phyloP scores from a whole-genome alignment of 2,888 invertebrate species.

The Melinaea menophilus region DNA sequence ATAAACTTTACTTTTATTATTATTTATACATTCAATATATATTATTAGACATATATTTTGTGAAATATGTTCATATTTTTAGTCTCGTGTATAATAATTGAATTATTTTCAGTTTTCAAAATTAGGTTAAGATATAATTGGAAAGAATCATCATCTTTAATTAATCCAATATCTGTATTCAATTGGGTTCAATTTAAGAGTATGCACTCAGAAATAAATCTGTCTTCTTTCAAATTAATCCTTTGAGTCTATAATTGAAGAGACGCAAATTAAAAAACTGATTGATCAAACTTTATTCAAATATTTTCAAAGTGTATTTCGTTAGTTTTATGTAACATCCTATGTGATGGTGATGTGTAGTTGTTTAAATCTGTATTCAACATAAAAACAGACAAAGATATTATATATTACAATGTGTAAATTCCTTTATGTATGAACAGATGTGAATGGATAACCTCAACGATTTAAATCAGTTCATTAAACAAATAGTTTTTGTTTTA shows the following conservation, averaged over 20 bases:
- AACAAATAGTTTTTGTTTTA: background rate
- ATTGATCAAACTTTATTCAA: background rate
- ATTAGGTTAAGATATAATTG: conserved; percentile 1
- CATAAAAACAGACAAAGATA: conserved; percentile 10
- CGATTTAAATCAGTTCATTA: background rate
- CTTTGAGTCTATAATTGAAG: background rate
- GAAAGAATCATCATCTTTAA: conserved; percentile 26
- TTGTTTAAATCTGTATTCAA: no score
- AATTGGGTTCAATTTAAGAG: no score
- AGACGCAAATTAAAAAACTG: no score
- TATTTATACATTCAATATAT: no score
- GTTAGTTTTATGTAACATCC: background rate
- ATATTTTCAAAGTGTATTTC: background rate
- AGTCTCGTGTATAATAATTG: no score
- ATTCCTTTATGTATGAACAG: no score
- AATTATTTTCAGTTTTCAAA: no score
- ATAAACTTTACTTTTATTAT: no score
- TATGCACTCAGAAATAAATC: conserved; percentile 57
- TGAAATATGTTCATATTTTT: no score
- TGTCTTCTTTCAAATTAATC: conserved; percentile 23
- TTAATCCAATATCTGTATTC: conserved; percentile 57
- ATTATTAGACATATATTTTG: no score
- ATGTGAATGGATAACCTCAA: background rate
- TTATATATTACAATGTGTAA: conserved; percentile 14
- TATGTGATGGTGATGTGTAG: conserved; percentile 4